These are phyloP conservation scores for Lemur catta DNA, from an alignment of 2,797 vertebrate genomes.

Conservation along the genomic window DNA sequence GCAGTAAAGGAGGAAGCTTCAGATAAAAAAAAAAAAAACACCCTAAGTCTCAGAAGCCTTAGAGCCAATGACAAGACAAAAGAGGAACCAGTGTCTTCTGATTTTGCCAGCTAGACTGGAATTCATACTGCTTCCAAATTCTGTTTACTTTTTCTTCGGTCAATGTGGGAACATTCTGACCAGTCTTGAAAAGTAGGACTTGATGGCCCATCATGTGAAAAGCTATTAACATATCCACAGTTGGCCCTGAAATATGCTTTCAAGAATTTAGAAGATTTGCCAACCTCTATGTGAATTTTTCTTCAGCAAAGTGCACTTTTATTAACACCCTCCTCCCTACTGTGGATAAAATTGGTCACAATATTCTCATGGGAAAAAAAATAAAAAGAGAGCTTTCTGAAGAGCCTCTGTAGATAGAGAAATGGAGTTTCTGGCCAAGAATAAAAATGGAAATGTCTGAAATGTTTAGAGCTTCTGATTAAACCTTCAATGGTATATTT, in stretches of 20 bases:
- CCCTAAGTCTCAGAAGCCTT: not conserved
- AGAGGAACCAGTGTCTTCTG: not conserved
- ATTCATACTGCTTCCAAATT: not conserved
- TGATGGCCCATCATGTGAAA: not conserved
- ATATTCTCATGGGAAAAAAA: constrained; percentile 67
- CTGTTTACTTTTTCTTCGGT: not conserved
- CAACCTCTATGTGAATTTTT: constrained; percentile 72
- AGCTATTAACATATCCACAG: constrained; percentile 61
- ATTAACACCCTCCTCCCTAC: constrained; percentile 65
- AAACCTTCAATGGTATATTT: constrained; percentile 82
- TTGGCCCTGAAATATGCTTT: constrained; percentile 66
- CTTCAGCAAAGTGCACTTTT: constrained; percentile 71
- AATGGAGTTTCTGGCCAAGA: constrained; percentile 78
- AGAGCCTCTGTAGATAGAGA: constrained; percentile 77
- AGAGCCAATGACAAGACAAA: not conserved
- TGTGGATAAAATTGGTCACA: constrained; percentile 74
- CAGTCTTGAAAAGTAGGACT: constrained; percentile 44
- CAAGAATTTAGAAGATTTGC: constrained; percentile 72
- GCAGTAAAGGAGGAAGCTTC: constrained; percentile 16
- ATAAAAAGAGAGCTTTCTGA: constrained; percentile 68
- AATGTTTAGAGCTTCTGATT: constrained; percentile 83
- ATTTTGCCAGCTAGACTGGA: not conserved
- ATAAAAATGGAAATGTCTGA: constrained; percentile 80
- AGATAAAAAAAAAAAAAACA: not conserved
- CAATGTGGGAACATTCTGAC: not conserved